Percentiles rank a stretch among this genome's conserved stretches.
Evolutionary conservation across 2,888 invertebrate genomes (phyloP).

Genomic region (Cataglyphis rosenhaueri): DNA sequence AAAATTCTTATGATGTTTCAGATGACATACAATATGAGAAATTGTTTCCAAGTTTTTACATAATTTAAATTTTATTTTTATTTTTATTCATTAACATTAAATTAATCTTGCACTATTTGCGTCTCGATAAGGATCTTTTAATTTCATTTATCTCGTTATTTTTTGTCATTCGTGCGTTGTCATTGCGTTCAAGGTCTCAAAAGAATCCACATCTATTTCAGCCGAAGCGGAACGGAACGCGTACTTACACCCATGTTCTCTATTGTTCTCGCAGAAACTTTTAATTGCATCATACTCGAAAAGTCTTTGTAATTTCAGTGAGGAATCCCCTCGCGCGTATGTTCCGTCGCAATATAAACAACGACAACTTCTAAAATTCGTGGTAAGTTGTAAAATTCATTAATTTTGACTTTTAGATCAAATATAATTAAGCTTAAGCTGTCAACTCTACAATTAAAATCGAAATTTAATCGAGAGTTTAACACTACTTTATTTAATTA

Average conservation of each 20-base stretch:
- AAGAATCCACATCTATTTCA: slow-evolving; percentile 25
- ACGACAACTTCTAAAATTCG: slow-evolving; percentile 7
- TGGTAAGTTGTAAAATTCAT: neutral
- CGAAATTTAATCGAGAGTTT: neutral
- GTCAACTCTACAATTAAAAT: neutral
- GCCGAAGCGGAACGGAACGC: slow-evolving; percentile 29
- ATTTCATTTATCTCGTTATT: neutral
- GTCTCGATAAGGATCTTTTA: neutral
- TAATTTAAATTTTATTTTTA: slow-evolving; percentile 15
- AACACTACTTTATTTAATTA: neutral
- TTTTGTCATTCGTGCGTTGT: neutral
- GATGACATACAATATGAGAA: neutral
- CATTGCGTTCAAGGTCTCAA: no score
- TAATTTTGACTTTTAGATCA: slow-evolving; percentile 15
- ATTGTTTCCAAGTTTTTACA: neutral
- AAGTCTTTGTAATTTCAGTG: slow-evolving; percentile 31
- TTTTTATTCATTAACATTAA: neutral
- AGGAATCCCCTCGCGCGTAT: neutral
- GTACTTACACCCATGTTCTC: slow-evolving; percentile 1
- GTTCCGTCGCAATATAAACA: slow-evolving; percentile 15
- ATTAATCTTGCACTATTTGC: neutral
- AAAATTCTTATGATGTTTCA: slow-evolving; percentile 31
- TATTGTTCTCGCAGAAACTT: slow-evolving; percentile 31
- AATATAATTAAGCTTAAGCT: neutral
- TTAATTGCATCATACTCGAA: slow-evolving; percentile 47